Evolutionary conservation across 2,888 invertebrate genomes (phyloP), one percentile per base, ranked within the genome.

Genomic region (Meloe dianella): DNA sequence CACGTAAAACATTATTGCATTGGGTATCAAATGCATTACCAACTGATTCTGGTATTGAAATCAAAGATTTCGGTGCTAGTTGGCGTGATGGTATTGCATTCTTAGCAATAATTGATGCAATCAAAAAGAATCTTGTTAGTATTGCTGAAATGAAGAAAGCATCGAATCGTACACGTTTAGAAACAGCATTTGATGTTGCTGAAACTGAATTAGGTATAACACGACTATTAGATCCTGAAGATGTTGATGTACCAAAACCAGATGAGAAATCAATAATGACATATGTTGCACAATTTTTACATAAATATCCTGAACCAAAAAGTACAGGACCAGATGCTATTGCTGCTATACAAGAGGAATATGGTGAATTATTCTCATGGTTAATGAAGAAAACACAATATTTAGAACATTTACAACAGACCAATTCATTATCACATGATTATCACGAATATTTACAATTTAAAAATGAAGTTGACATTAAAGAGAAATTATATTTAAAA

Each of bases 201-300:
- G 97, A 98, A 85, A 88, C 86, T 64, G 93, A 96, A 80, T 86
- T 98, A 47, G 97, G 97, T 67, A 97, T 98, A 78, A 93, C 96
- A 24, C 89, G 94, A 76, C 87, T 98, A 12, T 85, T 98, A 63
- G 98, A 98, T 82, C 94, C 97, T 4, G 97, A 97, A 85, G 97
- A 97, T 84, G 96, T 97, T 61, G 97, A 97, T 83, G 96, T 97
- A 29, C 92, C 94, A 30, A 94, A 95, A 82, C 98, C 98, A 5
- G 98, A 98, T 84, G 98, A 98, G 83, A 93, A 95, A 85, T 97
- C 96, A 70, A 95, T 98, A 77, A 98, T 98, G 97, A 98, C 98
- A 32, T 98, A 98, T 83, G 97, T 98, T 70, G 97, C 98, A 51
- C 97, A 98, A 86, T 98, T 98, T 85, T 87, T 98, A 80, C 96